phyloP scores from a whole-genome alignment of 2,888 invertebrate species.

The Aricia artaxerxes region DNA sequence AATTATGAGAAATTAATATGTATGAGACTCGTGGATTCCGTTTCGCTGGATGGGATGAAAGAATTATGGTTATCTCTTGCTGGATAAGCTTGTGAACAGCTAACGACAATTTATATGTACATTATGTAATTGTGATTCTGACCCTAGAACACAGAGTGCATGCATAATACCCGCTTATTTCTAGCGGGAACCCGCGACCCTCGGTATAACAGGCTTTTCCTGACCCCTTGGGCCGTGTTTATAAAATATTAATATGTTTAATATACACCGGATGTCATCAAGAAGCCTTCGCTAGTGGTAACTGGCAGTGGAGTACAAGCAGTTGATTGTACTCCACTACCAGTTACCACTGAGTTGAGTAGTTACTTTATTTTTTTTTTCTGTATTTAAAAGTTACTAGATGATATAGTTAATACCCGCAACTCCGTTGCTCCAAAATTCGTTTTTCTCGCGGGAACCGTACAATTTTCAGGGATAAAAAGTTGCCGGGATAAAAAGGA shows the following conservation, averaged over 20 bases:
- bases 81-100: background rate
- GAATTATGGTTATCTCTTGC: slow-evolving; percentile 4
- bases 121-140: slow-evolving; percentile 24
- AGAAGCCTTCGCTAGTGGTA: background rate
- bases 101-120: slow-evolving; percentile 20
- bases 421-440: too few species aligned
- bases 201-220: slow-evolving; percentile 10
- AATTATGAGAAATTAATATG: background rate
- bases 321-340: background rate
- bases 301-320: background rate
- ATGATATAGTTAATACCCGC: too few species aligned
- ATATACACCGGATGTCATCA: background rate
- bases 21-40: background rate
- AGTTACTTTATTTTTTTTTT: background rate
- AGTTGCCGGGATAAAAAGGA: too few species aligned
- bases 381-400: too few species aligned
- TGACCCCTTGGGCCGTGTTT: slow-evolving; percentile 6
- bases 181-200: slow-evolving; percentile 27
- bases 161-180: slow-evolving; percentile 20
- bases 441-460: too few species aligned
- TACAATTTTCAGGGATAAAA: too few species aligned
- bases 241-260: slow-evolving; percentile 19
- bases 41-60: background rate
- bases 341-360: too few species aligned
- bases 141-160: slow-evolving; percentile 15